Evolutionary conservation across 2,113 vertebrate genomes (phyloP), one percentile per base, ranked within the genome.

Genomic region (Spizaetus ornatus): DNA sequence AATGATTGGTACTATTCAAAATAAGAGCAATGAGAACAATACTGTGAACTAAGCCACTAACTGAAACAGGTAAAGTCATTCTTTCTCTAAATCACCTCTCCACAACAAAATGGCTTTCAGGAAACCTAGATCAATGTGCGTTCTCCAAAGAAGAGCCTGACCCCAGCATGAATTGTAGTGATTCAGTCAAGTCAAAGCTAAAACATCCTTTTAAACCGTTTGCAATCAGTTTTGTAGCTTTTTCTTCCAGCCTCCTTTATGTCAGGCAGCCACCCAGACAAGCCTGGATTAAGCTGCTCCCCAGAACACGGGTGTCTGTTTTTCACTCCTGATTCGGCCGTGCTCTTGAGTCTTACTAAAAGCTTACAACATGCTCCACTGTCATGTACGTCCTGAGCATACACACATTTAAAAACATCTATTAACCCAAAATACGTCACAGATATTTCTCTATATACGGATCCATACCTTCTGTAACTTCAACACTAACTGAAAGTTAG

Each of bases 301-400:
- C 21, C 47, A 67, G 34, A 55, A 74, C 3, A 4, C 5, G 62
- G 36, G 20, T 5, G 32, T 53, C 48, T 48, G 15, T 62, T 78
- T 43, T 36, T 48, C 13, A 53, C 14, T 87, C 36, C 42, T 3
- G 9, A 3, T 17, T 85, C 0, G 0, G 22, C 18, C 76, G 34
- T n/a, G 40, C 13, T 76, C 17, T 17, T 31, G 43, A 27, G 31
- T 76, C 22, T 42, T 89, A 79, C 14, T 53, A 42, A 83, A 90
- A 48, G 13, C 11, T 56, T 38, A 73, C 6, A n/a, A 34, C 31
- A 19, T 3, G 5, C 19, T 70, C 25, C 66, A 32, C 38, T 69
- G 29, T 32, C 36, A 38, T 4, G 21, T 29, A 67, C 0, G 0
- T 59, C 29, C 22, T 67, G 9, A 9, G 4, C 25, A 34, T 27